Conservation (phyloP, 2,797 vertebrate species). For the Lateolabrax maculatus region DNA sequence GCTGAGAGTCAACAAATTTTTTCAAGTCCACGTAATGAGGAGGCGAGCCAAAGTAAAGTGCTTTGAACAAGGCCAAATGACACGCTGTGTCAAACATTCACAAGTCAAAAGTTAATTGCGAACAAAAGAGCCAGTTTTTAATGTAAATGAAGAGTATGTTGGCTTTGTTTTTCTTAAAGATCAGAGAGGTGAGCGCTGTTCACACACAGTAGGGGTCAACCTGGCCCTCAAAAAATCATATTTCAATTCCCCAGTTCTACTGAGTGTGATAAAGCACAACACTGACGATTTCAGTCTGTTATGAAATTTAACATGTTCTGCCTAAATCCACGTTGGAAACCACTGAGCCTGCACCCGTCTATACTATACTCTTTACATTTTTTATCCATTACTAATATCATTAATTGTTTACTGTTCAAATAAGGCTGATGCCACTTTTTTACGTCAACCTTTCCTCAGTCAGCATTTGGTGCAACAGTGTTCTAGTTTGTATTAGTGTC, state of each 20-base stretch:
- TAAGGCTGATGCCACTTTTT: background rate
- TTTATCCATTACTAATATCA: background rate
- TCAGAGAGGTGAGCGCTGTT: constrained; percentile 59
- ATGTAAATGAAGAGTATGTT: constrained; percentile 56
- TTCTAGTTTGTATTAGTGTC: constrained; percentile 27
- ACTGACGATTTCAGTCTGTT: constrained; percentile 4
- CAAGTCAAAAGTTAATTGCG: constrained; percentile 76
- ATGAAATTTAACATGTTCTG: constrained; percentile 18
- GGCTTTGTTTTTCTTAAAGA: constrained; percentile 66
- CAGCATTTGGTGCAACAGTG: constrained; percentile 6
- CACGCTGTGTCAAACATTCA: constrained; percentile 59
- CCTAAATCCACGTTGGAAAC: constrained; percentile 29
- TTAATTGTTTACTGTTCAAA: background rate
- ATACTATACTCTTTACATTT: background rate
- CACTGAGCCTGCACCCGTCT: constrained; percentile 5
- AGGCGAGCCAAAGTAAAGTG: constrained; percentile 71
- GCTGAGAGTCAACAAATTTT: constrained; percentile 67
- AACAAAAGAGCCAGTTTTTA: constrained; percentile 54
- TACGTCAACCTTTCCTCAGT: background rate
- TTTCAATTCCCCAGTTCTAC: constrained; percentile 27
- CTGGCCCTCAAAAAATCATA: constrained; percentile 9
- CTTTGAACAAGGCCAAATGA: constrained; percentile 66
- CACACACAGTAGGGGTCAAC: constrained; percentile 24
- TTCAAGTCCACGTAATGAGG: constrained; percentile 70
- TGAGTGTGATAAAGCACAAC: constrained; percentile 27